Conservation (phyloP, 2,113 vertebrate species). For the Isurus oxyrinchus region DNA sequence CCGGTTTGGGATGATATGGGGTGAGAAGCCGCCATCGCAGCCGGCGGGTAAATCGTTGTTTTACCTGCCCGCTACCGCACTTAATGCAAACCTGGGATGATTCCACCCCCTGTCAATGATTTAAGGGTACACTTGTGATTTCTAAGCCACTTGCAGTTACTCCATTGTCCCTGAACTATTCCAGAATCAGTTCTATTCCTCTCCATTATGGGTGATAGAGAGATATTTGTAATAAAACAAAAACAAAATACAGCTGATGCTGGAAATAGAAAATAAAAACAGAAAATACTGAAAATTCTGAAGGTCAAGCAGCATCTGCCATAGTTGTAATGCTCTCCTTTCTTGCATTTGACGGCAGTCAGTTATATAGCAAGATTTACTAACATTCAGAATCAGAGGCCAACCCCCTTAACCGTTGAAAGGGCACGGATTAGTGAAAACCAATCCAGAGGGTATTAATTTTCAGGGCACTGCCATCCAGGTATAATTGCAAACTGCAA, state of each 20-base stretch:
- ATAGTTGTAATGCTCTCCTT: not conserved
- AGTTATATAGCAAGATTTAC: not conserved
- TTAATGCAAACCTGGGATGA: too few species aligned
- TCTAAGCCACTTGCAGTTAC: not conserved
- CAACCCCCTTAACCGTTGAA: not conserved
- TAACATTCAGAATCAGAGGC: not conserved
- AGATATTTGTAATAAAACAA: not conserved
- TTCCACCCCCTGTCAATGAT: not conserved
- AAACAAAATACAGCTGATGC: not conserved
- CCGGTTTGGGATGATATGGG: too few species aligned
- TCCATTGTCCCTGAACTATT: not conserved
- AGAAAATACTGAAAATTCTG: not conserved
- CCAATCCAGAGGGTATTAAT: not conserved
- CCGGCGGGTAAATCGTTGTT: too few species aligned
- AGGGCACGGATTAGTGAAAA: not conserved
- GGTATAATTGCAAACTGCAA: not conserved
- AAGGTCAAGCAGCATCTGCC: not conserved
- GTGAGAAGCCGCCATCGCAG: too few species aligned
- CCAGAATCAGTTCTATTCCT: not conserved
- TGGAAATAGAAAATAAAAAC: not conserved
- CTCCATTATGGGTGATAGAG: not conserved
- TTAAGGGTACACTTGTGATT: not conserved
- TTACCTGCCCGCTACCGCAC: too few species aligned
- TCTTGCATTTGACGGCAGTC: not conserved
- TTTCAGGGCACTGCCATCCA: not conserved